A percentile compares a stretch with the other conserved stretches of the same genome.
These are phyloP conservation scores for Aproaerema taeniolella DNA, from an alignment of 2,888 invertebrate genomes.

Conservation along the genomic window DNA sequence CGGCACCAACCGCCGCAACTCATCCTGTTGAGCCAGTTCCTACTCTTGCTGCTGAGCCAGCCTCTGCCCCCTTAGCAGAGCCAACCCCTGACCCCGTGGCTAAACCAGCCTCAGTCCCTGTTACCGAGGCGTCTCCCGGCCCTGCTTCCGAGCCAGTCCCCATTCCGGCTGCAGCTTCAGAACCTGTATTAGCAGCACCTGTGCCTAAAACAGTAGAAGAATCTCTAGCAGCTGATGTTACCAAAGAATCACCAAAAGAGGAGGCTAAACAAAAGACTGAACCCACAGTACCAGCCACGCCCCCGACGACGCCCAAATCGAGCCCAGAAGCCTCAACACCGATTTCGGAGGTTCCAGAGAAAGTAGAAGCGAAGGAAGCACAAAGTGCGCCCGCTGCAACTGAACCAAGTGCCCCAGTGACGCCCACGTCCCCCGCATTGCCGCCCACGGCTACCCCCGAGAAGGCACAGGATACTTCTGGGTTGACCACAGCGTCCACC, in stretches of 20 bases:
- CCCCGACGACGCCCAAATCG: conserved; percentile 27
- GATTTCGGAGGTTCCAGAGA: conserved; percentile 24
- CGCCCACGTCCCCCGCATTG: conserved; percentile 12
- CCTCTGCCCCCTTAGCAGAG: conserved; percentile 10
- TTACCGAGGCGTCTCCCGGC: neutral
- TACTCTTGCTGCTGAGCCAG: conserved; percentile 12
- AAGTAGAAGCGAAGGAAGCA: conserved; percentile 14
- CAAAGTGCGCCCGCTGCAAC: conserved; percentile 12
- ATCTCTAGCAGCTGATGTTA: neutral
- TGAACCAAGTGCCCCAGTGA: conserved; percentile 13
- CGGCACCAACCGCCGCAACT: conserved; percentile 11
- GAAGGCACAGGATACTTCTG: conserved; percentile 20
- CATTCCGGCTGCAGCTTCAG: neutral
- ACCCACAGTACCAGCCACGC: conserved; percentile 25
- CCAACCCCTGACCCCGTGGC: conserved; percentile 12
- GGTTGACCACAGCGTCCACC: conserved; percentile 22
- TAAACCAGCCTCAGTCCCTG: neutral
- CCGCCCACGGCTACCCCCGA: conserved; percentile 26
- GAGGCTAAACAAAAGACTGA: conserved; percentile 30
- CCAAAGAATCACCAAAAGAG: conserved; percentile 12
- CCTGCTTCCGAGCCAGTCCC: neutral
- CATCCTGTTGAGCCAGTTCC: conserved; percentile 14
- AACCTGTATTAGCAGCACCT: neutral
- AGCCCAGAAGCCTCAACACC: conserved; percentile 24
- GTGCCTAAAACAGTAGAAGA: neutral